Evolutionary conservation across 2,888 invertebrate species (phyloP), one percentile per base, ranked within the genome.

Genomic region (Platycheirus albimanus): DNA sequence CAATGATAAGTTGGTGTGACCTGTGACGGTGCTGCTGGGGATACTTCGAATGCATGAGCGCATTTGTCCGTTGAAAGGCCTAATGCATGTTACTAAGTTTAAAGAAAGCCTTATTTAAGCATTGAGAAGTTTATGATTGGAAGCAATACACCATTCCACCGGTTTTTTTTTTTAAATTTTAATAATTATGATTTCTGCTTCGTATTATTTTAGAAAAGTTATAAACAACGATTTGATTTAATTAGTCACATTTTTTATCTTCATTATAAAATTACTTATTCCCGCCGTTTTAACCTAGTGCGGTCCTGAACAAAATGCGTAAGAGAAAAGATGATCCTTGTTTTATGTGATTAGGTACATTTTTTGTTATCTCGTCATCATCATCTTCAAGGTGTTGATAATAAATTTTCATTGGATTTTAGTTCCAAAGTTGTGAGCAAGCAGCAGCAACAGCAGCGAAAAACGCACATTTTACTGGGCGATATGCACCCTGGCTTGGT

Each of bases 401-500:
- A 90, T 89, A 89, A 89, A 89, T 89, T 89, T 87, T 88, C 88
- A 88, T 89, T 89, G 88, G 88, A 88, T 89, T 88, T 89, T 89
- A 87, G 88, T 41, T 64, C 28, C 38, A 43, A 36, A 51, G 58
- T 61, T 52, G 54, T 63, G 72, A 10, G 67, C 54, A 28, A 77
- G 77, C 72, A 61, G 41, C 69, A 78, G 49, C 33, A 49, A 20
- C 64, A 64, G 64, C 47, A 49, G 49, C 33, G 63, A 54, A 69
- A 78, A 83, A 83, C 45, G 72, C 63, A 78, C 74, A 78, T 69
- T 56, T 72, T 72, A 77, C 61, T 81, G 36, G 7, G 58, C 51
- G 63, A 45, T 63, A 52, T 71, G 52, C 47, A 47, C 54, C 8
- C 71, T n/a, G 20, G 47, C 28, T 45, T 30, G 5, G 28, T 0